A percentile compares a stretch with the other conserved stretches of the same genome.
Conservation (phyloP, 2,888 invertebrate species). For the Protonemura montana region DNA sequence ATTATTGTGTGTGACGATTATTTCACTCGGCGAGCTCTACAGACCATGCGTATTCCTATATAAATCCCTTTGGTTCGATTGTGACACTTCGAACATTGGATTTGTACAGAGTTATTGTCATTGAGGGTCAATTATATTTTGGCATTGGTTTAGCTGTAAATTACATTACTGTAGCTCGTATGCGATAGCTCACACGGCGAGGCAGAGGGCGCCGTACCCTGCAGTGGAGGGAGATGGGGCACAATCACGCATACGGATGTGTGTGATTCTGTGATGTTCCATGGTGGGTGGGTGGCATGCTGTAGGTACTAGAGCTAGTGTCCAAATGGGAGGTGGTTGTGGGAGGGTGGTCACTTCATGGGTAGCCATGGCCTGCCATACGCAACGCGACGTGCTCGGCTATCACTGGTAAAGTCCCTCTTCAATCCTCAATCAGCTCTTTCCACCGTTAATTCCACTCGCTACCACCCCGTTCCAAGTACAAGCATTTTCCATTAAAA, state of each 20-base stretch:
- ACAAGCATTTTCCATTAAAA: constrained; percentile 50
- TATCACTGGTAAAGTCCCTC: constrained; percentile 48
- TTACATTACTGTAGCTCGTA: background rate
- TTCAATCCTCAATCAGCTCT: constrained; percentile 51
- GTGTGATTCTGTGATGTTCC: background rate
- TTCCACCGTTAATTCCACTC: constrained; percentile 49
- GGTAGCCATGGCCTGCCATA: constrained; percentile 44
- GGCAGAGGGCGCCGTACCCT: background rate
- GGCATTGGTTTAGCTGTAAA: constrained; percentile 12
- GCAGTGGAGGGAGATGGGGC: background rate
- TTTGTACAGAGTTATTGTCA: constrained; percentile 12
- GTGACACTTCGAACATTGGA: background rate
- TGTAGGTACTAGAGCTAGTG: background rate
- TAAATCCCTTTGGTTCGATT: background rate
- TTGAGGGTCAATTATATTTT: constrained; percentile 12
- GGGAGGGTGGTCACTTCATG: constrained; percentile 46
- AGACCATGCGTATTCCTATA: background rate
- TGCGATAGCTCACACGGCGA: background rate
- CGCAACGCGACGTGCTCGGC: constrained; percentile 39
- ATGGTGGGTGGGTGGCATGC: background rate
- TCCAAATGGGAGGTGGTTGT: background rate
- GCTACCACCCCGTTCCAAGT: constrained; percentile 42
- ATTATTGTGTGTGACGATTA: background rate
- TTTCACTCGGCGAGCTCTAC: background rate
- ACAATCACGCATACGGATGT: background rate